These are phyloP conservation scores for Amiota communis DNA, from an alignment of 2,888 invertebrate genomes.

Conservation along the genomic window DNA sequence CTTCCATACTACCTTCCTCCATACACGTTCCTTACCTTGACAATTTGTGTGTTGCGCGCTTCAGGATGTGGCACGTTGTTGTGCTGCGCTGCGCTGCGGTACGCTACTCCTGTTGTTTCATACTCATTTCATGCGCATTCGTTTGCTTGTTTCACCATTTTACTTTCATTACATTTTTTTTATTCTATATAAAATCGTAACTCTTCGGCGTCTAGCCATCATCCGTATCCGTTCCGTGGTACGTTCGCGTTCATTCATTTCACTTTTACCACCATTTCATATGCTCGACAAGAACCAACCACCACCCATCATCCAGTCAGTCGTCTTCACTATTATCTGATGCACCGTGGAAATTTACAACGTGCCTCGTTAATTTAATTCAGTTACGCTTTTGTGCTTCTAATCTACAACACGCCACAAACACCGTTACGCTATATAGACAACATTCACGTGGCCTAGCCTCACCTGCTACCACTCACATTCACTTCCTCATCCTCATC, in stretches of 20 bases:
- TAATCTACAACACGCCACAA: constrained; percentile 13
- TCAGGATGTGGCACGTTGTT: background rate
- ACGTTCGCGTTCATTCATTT: constrained; percentile 45
- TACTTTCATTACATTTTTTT: constrained; percentile 38
- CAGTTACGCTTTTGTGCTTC: constrained; percentile 49
- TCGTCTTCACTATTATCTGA: constrained; percentile 56
- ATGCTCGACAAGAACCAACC: constrained; percentile 13
- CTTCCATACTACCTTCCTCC: background rate
- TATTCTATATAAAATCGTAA: constrained; percentile 53
- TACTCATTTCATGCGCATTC: background rate
- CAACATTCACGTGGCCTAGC: too few species aligned
- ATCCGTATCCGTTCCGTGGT: constrained; percentile 19
- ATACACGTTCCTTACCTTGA: too few species aligned
- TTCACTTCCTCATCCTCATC: background rate
- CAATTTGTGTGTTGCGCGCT: background rate
- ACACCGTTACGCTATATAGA: background rate
- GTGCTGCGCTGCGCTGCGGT: background rate
- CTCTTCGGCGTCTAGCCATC: constrained; percentile 48
- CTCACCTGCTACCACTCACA: background rate
- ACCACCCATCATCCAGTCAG: constrained; percentile 45
- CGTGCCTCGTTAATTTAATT: constrained; percentile 62
- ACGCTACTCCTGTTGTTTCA: too few species aligned
- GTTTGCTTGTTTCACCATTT: constrained; percentile 8
- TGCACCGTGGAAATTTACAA: constrained; percentile 62
- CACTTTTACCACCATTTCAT: constrained; percentile 34